phyloP scores from a whole-genome alignment of 1,140 invertebrate species.

The Atta texana region DNA sequence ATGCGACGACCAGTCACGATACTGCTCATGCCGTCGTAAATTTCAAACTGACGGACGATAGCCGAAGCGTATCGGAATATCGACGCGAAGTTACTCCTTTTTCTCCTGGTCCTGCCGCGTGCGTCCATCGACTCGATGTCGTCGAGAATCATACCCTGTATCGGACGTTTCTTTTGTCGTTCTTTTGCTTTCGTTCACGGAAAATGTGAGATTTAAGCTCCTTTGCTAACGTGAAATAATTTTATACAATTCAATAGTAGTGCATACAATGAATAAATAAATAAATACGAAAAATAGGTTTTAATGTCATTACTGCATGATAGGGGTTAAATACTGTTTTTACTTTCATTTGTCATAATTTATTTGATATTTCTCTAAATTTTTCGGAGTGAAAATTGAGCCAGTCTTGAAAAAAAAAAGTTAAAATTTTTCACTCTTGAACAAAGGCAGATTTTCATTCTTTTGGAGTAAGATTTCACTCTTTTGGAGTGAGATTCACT shows the following conservation, averaged over 20 bases:
- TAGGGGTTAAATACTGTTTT: background rate
- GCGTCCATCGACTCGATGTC: conserved; percentile 16
- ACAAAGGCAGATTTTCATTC: too few relatives aligned
- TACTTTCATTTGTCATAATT: background rate
- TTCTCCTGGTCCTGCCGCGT: background rate
- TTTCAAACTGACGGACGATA: conserved; percentile 56
- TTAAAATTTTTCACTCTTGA: too few relatives aligned
- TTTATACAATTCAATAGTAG: background rate
- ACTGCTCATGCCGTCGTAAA: conserved; percentile 39
- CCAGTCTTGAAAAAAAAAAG: too few relatives aligned
- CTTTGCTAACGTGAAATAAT: background rate
- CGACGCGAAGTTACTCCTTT: conserved; percentile 54
- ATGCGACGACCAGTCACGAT: conserved; percentile 55
- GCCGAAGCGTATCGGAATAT: conserved; percentile 57
- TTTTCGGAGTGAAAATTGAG: too few relatives aligned
- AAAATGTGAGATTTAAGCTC: conserved; percentile 27
- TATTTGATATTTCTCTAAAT: background rate
- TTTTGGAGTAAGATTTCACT: too few relatives aligned
- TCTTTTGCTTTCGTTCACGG: background rate
- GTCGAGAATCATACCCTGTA: conserved; percentile 34
- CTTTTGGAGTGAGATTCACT: too few relatives aligned
- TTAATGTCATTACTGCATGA: background rate
- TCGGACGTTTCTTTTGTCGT: conserved; percentile 3
- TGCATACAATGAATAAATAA: background rate
- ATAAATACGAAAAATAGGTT: background rate